phyloP scores from a whole-genome alignment of 1,140 invertebrate genomes.

The Tetramorium alpestre region DNA sequence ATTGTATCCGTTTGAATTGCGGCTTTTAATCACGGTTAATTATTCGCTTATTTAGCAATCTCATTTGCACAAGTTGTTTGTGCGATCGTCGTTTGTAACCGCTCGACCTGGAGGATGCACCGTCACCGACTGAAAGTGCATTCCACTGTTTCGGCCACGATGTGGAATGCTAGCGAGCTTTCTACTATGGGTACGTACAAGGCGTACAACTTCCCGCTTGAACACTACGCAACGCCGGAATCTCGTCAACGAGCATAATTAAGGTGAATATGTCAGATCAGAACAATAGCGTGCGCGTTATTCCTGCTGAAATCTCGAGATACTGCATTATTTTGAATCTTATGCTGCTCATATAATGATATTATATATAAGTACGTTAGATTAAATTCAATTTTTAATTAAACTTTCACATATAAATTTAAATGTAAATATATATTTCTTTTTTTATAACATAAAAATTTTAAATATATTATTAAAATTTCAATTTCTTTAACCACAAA shows the following conservation, averaged over 20 bases:
- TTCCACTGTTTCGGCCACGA: conserved; percentile 77
- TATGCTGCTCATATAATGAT: background rate
- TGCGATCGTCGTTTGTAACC: conserved; percentile 14
- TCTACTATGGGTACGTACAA: conserved; percentile 51
- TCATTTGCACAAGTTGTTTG: conserved; percentile 19
- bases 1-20: conserved; percentile 44
- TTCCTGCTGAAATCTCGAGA: background rate
- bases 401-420: background rate
- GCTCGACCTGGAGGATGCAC: conserved; percentile 15
- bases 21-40: conserved; percentile 62
- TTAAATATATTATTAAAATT: background rate
- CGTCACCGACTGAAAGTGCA: conserved; percentile 70
- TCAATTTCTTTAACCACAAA: background rate
- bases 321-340: background rate
- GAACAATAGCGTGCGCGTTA: conserved; percentile 28
- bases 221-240: conserved; percentile 68
- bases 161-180: conserved; percentile 62
- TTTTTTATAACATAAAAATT: background rate
- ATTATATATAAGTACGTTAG: background rate
- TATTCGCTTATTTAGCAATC: conserved; percentile 42
- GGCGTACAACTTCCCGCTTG: conserved; percentile 69
- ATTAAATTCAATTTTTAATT: conserved; percentile 8
- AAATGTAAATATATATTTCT: background rate
- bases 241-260: conserved; percentile 77
- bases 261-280: conserved; percentile 69